These are phyloP conservation scores for Lampropteryx suffumata DNA, from an alignment of 2,888 invertebrate species.

Conservation along the genomic window DNA sequence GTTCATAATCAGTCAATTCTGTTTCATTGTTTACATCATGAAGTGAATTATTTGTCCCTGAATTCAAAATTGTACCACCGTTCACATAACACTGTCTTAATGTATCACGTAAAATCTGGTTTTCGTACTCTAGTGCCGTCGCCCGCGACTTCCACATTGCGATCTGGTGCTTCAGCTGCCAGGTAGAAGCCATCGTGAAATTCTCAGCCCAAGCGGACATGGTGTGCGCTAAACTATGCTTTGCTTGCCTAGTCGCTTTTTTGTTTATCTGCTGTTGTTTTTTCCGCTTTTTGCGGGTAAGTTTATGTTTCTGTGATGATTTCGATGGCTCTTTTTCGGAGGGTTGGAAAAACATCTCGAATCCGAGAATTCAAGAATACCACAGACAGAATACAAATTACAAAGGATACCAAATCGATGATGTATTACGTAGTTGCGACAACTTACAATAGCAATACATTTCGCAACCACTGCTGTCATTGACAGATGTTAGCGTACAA, in stretches of 20 bases:
- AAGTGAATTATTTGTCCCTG: background rate
- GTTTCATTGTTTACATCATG: background rate
- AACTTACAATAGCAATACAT: no score
- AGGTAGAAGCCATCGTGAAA: conserved; percentile 65
- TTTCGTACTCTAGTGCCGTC: conserved; percentile 81
- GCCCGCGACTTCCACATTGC: conserved; percentile 85
- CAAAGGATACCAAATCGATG: no score
- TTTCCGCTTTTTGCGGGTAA: conserved; percentile 40
- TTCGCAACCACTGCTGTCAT: no score
- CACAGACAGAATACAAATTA: no score
- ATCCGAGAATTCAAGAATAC: background rate
- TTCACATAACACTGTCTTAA: conserved; percentile 57
- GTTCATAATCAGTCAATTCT: conserved; percentile 7
- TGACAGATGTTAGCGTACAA: no score
- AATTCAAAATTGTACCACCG: conserved; percentile 18
- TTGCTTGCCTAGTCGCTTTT: conserved; percentile 38
- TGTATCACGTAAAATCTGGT: conserved; percentile 78
- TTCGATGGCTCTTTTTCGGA: conserved; percentile 38
- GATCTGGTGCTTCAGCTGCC: conserved; percentile 82
- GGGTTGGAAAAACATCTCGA: conserved; percentile 50
- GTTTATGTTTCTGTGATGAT: conserved; percentile 31
- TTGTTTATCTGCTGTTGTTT: conserved; percentile 53
- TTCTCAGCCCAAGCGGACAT: conserved; percentile 72
- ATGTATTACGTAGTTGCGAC: no score
- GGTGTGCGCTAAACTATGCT: conserved; percentile 41